phyloP scores from a whole-genome alignment of 2,797 vertebrate genomes.

The Notolabrus celidotus region DNA sequence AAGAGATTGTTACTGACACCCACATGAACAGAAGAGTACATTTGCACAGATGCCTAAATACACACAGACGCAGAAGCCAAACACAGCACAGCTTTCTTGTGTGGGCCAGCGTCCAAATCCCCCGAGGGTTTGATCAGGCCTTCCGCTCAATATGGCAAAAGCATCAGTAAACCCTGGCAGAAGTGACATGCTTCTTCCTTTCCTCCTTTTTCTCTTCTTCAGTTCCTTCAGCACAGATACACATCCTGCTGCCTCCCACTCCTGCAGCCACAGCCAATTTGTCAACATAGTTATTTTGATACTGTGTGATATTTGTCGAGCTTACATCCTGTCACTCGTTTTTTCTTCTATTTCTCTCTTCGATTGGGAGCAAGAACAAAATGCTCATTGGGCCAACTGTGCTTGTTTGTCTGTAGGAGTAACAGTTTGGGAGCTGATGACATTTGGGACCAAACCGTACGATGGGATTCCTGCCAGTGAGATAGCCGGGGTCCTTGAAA shows the following conservation, averaged over 20 bases:
- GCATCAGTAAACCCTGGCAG: slow-evolving; percentile 76
- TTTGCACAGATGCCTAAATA: slow-evolving; percentile 37
- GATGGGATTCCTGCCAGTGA: slow-evolving; percentile 96
- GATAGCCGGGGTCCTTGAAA: slow-evolving; percentile 94
- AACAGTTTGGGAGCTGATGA: slow-evolving; percentile 99
- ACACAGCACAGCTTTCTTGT: slow-evolving; percentile 47
- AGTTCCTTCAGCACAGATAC: slow-evolving; percentile 58
- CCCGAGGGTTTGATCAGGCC: slow-evolving; percentile 66
- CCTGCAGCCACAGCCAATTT: slow-evolving; percentile 64
- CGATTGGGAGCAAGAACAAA: slow-evolving; percentile 43
- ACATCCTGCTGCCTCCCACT: slow-evolving; percentile 77
- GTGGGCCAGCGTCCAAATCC: slow-evolving; percentile 63
- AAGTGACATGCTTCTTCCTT: slow-evolving; percentile 57
- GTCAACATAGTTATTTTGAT: slow-evolving; percentile 70
- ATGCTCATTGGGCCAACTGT: slow-evolving; percentile 37
- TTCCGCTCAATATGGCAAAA: slow-evolving; percentile 77
- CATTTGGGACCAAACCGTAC: slow-evolving; percentile 97
- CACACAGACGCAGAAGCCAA: slow-evolving; percentile 25
- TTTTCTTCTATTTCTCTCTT: slow-evolving; percentile 40
- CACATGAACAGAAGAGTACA: slow-evolving; percentile 45
- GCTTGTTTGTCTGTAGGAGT: slow-evolving; percentile 84
- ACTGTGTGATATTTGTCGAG: slow-evolving; percentile 55
- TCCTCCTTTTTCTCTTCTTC: slow-evolving; percentile 54
- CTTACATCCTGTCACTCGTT: slow-evolving; percentile 54
- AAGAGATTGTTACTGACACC: slow-evolving; percentile 52